Base-by-base conservation (phyloP, 2,113 vertebrate genomes). In the Abramis brama region DNA sequence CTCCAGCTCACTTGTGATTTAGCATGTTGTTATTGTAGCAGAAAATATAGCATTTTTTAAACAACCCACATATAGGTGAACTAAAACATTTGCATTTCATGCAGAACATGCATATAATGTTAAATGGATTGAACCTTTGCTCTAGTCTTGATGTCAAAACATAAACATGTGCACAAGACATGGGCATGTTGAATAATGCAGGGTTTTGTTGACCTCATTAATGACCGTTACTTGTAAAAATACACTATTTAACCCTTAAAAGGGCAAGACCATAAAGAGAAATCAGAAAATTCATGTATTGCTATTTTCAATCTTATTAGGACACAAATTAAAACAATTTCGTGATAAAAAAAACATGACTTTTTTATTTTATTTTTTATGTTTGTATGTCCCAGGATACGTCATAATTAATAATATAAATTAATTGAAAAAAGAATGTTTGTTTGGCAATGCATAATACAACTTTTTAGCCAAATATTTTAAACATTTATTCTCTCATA, bases 11-110 rank as follows among this genome's bases (percentile, higher is more conserved):
- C n/a, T 19, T 12, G 43, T 77, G 70, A 84, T 81, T 33, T 59
- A 64, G 62, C 47, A 70, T 87, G n/a, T 43, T 73, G 17, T 30
- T 25, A 30, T 33, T 85, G 27, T 17, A 33, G 60, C 62, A 39
- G 19, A 36, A 83, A 71, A 43, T n/a, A 71, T 12, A 3, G 68
- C 0, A 23, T n/a, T 43, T 71, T 71, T 71, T 73, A 13, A 6
- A 6, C 5, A n/a, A 1, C 19, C 36, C 17, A 71, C 19, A 43
- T 43, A 43, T 23, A 73, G 1, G 36, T 19, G 36, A 43, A 71
- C 0, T 39, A 43, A 43, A 6, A 2, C 5, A 43, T 43, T 43
- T 2, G 19, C 21, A 43, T 71, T 23, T 43, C 9, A 71, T 43
- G 36, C 19, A 43, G 19, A 43, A 5, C 68, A 71, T 39, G 33